Conservation (phyloP, 2,113 vertebrate genomes). For the Irena cyanogastra region DNA sequence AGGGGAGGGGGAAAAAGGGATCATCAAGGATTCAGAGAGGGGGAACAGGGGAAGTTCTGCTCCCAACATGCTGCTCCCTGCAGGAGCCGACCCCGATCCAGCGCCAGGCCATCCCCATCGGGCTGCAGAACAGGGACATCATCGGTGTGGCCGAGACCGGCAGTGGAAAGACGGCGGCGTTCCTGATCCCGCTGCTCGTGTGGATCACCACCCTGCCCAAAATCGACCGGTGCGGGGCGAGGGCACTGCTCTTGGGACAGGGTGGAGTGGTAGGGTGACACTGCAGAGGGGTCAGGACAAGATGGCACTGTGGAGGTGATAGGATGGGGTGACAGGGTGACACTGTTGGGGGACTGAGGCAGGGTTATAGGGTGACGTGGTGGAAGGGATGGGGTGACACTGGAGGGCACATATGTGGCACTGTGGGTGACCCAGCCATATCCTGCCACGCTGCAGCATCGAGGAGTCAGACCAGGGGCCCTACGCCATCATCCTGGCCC, state of each 20-base stretch:
- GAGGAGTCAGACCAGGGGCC: constrained; percentile 97
- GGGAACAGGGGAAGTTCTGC: neutral
- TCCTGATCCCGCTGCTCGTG: constrained; percentile 93
- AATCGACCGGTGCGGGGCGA: constrained; percentile 82
- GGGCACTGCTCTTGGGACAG: rapidly evolving
- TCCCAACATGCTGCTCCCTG: neutral
- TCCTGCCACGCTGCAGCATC: constrained; percentile 68
- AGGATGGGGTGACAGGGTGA: neutral
- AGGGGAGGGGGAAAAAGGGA: too few relatives aligned
- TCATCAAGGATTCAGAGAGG: rapidly evolving
- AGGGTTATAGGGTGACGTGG: neutral
- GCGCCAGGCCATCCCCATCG: constrained; percentile 97
- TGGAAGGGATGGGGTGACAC: too few relatives aligned
- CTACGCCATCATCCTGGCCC: constrained; percentile 95
- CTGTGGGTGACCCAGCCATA: rapidly evolving
- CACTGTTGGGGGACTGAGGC: neutral
- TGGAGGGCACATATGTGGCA: too few relatives aligned
- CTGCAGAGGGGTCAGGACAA: neutral
- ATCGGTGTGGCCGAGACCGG: constrained; percentile 97
- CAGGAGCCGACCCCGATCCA: constrained; percentile 97
- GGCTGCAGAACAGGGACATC: constrained; percentile 96
- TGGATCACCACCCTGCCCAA: constrained; percentile 98
- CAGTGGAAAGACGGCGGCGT: constrained; percentile 96
- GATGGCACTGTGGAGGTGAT: neutral
- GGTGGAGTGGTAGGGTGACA: neutral